Conservation (phyloP, 2,797 vertebrate species). For the Remorina albescens region DNA sequence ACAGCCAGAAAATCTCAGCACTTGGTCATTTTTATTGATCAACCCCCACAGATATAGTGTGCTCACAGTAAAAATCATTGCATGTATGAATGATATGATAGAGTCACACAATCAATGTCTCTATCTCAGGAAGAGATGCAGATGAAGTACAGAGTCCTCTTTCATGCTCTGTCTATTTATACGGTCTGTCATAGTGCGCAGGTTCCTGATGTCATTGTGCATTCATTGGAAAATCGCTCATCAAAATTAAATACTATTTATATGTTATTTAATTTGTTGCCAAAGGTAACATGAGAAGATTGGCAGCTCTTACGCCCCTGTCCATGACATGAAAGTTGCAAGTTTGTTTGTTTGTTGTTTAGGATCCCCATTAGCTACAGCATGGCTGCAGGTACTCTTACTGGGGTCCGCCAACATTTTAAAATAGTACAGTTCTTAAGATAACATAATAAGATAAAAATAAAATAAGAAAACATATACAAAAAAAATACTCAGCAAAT, state of each 20-base stretch:
- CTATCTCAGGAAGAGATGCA: slow-evolving; percentile 3
- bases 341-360: too few relatives aligned
- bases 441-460: too few relatives aligned
- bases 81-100: slow-evolving; percentile 3
- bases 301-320: not conserved
- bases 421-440: too few relatives aligned
- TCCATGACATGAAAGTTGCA: not conserved
- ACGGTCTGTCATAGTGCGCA: not conserved
- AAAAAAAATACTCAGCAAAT: too few relatives aligned
- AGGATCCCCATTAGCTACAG: too few relatives aligned
- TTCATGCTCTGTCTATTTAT: not conserved
- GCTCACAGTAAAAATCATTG: slow-evolving; percentile 28
- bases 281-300: not conserved
- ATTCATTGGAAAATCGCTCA: not conserved
- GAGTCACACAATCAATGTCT: slow-evolving; percentile 20
- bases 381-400: too few relatives aligned
- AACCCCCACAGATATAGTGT: slow-evolving; percentile 18
- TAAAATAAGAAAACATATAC: too few relatives aligned
- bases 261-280: too few relatives aligned
- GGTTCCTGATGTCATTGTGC: not conserved
- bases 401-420: too few relatives aligned
- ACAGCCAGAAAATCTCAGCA: slow-evolving; percentile 1
- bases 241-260: not conserved
- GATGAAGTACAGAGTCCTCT: not conserved
- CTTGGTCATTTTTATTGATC: slow-evolving; percentile 29